Evolutionary conservation across 2,797 vertebrate species (phyloP), one percentile per base, ranked within the genome.

Genomic region (Tiaroga cobitis): DNA sequence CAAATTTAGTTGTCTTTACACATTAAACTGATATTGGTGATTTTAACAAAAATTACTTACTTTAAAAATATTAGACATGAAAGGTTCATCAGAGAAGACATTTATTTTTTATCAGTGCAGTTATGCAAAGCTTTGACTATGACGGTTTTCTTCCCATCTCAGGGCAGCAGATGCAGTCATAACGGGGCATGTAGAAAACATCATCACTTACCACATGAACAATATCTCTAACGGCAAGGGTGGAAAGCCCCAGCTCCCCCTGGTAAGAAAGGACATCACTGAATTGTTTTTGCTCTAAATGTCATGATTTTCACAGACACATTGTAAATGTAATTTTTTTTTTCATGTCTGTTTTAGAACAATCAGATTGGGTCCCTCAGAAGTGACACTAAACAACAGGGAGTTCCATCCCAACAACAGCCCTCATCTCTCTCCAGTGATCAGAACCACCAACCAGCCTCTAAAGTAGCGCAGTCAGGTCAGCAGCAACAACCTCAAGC

Each of bases 101-200:
- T 56, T 46, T 82, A 13, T 61, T 59, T 77, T 72, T 81, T n/a
- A 29, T 18, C 15, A 29, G 51, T 59, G 5, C 18, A 21, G n/a
- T 26, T 54, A 59, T 61, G 34, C 34, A 54, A 32, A 73, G 32
- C 34, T 61, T 32, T 73, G 6, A 82, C 49, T 90, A 84, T 91
- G 90, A 89, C 75, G 92, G 85, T 92, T 73, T 86, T 87, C 87
- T 83, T 93, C 87, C 92, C 90, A 92, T 92, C 92, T 88, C 94
- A 99, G 98, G 96, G 98, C 98, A 93, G 98, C 98, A 89, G 97
- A 99, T 95, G 96, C 97, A 83, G 98, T 99, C 89, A 92, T 99
- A 91, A 99, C 97, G 89, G 98, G 98, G 91, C 97, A 98, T 89
- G 97, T 96, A 87, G 98, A 99, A 94, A 99, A 97, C 85, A 99